Percentiles rank a stretch among this genome's conserved stretches.
Evolutionary conservation across 2,797 vertebrate species (phyloP).

Genomic region (Eulemur mongoz): DNA sequence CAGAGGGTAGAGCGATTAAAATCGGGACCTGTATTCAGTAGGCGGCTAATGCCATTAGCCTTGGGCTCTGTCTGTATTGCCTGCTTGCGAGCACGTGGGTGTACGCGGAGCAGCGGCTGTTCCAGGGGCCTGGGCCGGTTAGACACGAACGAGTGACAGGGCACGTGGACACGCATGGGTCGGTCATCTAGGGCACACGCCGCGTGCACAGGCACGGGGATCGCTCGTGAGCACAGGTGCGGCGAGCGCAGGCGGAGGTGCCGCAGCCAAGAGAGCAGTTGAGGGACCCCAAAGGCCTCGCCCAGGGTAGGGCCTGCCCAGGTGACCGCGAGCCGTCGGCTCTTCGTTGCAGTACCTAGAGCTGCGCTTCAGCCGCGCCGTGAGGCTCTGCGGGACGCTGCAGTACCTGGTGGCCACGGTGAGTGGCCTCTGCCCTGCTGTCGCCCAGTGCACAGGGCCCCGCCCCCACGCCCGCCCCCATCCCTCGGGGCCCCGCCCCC

Average conservation of each 20-base stretch:
- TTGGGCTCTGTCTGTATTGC: not conserved
- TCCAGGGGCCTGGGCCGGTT: not conserved
- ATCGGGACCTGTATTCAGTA: not conserved
- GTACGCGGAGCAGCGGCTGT: not conserved
- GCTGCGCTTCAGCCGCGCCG: slow-evolving; percentile 91
- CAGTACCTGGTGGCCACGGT: slow-evolving; percentile 96
- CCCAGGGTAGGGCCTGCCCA: not conserved
- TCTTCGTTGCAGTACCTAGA: slow-evolving; percentile 91
- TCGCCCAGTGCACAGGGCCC: no score
- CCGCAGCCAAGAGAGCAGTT: not conserved
- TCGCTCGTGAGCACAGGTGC: not conserved
- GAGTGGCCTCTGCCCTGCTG: slow-evolving; percentile 65
- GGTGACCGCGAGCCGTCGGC: not conserved
- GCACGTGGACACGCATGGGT: rapidly evolving
- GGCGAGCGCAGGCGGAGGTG: no score
- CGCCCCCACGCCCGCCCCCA: no score
- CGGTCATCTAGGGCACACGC: not conserved
- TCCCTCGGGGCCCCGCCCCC: rapidly evolving
- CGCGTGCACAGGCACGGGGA: not conserved
- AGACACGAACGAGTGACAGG: rapidly evolving
- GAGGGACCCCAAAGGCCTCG: not conserved
- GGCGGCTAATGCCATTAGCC: not conserved
- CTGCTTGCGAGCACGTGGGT: not conserved
- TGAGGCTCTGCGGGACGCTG: slow-evolving; percentile 92
- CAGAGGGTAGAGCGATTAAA: not conserved